Evolutionary conservation across 2,797 vertebrate species (phyloP).

Genomic region (Melanotaenia pygmaea): DNA sequence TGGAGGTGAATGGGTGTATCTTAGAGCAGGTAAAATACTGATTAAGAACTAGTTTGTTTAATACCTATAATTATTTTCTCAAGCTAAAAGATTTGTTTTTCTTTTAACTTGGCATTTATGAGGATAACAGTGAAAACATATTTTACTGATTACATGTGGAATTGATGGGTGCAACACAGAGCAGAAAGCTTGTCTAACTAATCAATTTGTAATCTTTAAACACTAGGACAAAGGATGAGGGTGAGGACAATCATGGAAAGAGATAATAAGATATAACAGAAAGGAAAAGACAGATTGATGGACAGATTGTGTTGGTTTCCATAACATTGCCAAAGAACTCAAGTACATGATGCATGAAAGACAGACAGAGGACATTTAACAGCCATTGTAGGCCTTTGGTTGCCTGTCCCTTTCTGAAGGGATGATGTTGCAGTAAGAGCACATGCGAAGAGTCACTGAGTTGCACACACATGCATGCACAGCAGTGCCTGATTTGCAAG

Average conservation of each 20-base stretch:
- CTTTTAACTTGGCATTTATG: slow-evolving; percentile 23
- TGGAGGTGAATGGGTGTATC: slow-evolving; percentile 4
- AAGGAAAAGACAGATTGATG: slow-evolving; percentile 5
- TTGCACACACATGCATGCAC: slow-evolving; percentile 28
- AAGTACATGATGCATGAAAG: slow-evolving; percentile 29
- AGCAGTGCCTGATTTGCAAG: slow-evolving; percentile 68
- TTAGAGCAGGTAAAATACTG: slow-evolving; percentile 6
- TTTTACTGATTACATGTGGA: neutral
- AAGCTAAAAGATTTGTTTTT: neutral
- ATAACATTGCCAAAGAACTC: slow-evolving; percentile 16
- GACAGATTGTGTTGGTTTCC: slow-evolving; percentile 19
- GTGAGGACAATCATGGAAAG: neutral
- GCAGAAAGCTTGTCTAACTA: slow-evolving; percentile 12
- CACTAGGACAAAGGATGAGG: neutral
- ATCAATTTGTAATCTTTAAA: slow-evolving; percentile 28
- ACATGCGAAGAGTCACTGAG: slow-evolving; percentile 15
- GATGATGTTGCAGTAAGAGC: slow-evolving; percentile 49
- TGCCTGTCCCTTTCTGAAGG: slow-evolving; percentile 33
- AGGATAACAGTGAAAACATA: slow-evolving; percentile 5
- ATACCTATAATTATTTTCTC: slow-evolving; percentile 6
- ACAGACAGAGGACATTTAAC: slow-evolving; percentile 35
- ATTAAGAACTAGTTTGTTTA: slow-evolving; percentile 21
- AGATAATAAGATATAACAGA: slow-evolving; percentile 5
- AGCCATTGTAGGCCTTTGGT: slow-evolving; percentile 38
- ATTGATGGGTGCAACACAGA: slow-evolving; percentile 7